Evolutionary conservation across 2,888 invertebrate species (phyloP).

Genomic region (Trachelus tabidus): DNA sequence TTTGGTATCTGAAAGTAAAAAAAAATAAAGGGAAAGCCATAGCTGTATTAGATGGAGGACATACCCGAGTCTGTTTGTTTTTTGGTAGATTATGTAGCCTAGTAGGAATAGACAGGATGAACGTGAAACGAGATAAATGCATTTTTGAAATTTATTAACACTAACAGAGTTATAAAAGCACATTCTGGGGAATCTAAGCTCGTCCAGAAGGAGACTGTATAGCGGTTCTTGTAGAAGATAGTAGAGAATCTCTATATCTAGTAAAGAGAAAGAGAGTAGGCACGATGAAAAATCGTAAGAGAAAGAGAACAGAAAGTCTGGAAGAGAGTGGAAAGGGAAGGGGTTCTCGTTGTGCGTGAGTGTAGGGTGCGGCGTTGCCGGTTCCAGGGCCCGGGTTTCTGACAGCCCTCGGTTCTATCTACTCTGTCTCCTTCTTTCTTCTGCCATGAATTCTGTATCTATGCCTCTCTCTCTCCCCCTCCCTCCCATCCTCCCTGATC

Average conservation of each 20-base stretch:
- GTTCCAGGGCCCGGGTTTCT: slow-evolving; percentile 1
- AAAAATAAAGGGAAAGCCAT: neutral
- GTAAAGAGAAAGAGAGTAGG: neutral
- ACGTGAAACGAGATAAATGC: neutral
- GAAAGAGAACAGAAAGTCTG: neutral
- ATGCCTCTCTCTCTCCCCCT: neutral
- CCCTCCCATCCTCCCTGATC: neutral
- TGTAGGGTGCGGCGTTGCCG: slow-evolving; percentile 31
- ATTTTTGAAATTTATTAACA: neutral
- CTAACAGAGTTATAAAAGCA: neutral
- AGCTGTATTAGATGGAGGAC: neutral
- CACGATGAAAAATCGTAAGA: slow-evolving; percentile 2
- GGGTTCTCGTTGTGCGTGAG: slow-evolving; percentile 30
- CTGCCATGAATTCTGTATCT: neutral
- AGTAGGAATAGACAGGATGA: neutral
- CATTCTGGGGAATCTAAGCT: neutral
- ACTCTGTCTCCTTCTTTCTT: neutral
- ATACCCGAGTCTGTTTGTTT: neutral
- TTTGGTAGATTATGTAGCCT: neutral
- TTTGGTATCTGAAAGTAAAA: neutral
- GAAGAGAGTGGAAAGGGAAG: slow-evolving; percentile 40
- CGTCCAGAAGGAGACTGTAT: neutral
- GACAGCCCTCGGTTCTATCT: neutral
- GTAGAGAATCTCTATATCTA: neutral
- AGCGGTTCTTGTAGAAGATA: neutral